Conservation (phyloP, 2,888 invertebrate genomes). For the Thereva unica region DNA sequence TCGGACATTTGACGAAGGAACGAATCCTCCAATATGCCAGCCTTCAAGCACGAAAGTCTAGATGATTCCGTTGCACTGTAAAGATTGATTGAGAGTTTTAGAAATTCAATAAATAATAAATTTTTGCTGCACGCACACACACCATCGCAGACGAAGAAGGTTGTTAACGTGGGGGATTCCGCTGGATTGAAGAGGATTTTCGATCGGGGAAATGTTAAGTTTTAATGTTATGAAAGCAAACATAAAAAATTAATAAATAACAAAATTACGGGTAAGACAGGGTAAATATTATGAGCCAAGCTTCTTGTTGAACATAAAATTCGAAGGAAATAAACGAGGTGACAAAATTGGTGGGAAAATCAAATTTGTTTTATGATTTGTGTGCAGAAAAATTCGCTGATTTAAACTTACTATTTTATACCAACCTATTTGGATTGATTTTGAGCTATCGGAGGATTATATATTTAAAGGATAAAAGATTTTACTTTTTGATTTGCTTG, state of each 20-base stretch:
- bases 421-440: too few relatives aligned
- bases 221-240: background rate
- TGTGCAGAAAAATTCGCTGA: too few relatives aligned
- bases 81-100: conserved; percentile 32
- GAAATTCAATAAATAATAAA: too few relatives aligned
- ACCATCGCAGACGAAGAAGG: background rate
- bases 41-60: conserved; percentile 39
- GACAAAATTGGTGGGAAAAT: too few relatives aligned
- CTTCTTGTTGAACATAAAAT: conserved; percentile 10
- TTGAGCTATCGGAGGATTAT: too few relatives aligned
- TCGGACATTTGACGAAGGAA: conserved; percentile 68
- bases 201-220: too few relatives aligned
- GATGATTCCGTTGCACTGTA: conserved; percentile 56
- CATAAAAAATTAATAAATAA: background rate
- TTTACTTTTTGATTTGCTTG: too few relatives aligned
- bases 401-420: too few relatives aligned
- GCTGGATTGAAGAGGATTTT: conserved; percentile 2
- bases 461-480: too few relatives aligned
- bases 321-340: background rate
- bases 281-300: conserved; percentile 8
- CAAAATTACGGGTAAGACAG: conserved; percentile 16
- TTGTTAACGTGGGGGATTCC: background rate
- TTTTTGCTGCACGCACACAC: too few relatives aligned
- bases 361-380: background rate
- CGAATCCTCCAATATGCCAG: conserved; percentile 36